These are phyloP conservation scores for Eulemur albifrons DNA, from an alignment of 2,797 vertebrate species.

Conservation along the genomic window DNA sequence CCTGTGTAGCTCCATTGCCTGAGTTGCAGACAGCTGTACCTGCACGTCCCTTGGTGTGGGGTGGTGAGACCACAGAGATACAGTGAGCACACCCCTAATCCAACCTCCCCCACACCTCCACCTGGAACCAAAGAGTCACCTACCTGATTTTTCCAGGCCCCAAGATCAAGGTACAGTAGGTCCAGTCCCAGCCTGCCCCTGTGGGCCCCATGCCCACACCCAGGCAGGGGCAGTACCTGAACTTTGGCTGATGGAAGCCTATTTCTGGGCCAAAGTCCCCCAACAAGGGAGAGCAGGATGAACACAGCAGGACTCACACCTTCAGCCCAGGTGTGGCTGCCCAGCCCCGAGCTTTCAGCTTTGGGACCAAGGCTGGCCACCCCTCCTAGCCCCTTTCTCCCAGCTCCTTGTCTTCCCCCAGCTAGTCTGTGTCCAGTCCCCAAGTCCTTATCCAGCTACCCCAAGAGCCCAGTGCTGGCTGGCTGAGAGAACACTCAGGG, in stretches of 20 bases:
- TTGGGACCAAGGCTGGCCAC: neutral
- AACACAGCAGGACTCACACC: neutral
- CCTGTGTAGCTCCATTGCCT: conserved; percentile 66
- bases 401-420: neutral
- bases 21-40: conserved; percentile 10
- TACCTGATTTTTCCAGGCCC: neutral
- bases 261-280: conserved; percentile 69
- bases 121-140: neutral
- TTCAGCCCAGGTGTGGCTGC: neutral
- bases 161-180: neutral
- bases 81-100: neutral
- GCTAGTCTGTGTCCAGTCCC: neutral
- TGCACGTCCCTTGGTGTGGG: conserved; percentile 21
- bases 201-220: neutral
- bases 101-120: neutral
- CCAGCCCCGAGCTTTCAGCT: neutral
- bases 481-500: neutral
- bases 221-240: conserved; percentile 31
- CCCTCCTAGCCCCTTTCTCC: neutral
- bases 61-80: neutral
- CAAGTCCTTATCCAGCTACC: neutral
- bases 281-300: neutral
- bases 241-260: conserved; percentile 64
- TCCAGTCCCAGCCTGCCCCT: neutral
- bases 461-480: neutral